phyloP scores from a whole-genome alignment of 2,113 vertebrate species.

The Paraplagusia blochii region DNA sequence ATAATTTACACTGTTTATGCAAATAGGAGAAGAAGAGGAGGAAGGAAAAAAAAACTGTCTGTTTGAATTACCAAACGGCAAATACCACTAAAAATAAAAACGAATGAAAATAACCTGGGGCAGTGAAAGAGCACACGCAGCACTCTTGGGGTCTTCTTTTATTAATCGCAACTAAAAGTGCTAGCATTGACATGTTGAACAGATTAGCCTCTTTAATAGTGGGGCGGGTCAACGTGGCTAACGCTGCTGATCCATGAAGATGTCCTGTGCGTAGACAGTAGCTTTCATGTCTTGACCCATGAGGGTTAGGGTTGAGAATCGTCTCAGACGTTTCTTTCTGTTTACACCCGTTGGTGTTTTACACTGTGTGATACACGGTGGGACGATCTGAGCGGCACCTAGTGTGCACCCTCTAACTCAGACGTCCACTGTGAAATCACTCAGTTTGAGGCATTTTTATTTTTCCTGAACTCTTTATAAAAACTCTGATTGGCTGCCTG shows the following conservation, averaged over 20 bases:
- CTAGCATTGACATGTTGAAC: slow-evolving; percentile 92
- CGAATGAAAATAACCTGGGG: slow-evolving; percentile 70
- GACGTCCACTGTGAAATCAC: too few relatives aligned
- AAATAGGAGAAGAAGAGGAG: slow-evolving; percentile 55
- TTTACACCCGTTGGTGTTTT: too few relatives aligned
- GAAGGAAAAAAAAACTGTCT: slow-evolving; percentile 53
- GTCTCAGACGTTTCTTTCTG: neutral
- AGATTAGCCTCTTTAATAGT: slow-evolving; percentile 87
- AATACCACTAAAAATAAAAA: slow-evolving; percentile 70
- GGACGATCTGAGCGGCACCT: slow-evolving; percentile 65
- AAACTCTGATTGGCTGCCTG: slow-evolving; percentile 38
- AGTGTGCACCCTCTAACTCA: slow-evolving; percentile 45
- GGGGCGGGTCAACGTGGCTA: slow-evolving; percentile 78
- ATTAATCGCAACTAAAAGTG: slow-evolving; percentile 92
- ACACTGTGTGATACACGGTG: slow-evolving; percentile 45
- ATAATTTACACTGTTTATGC: slow-evolving; percentile 75
- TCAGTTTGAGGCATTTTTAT: slow-evolving; percentile 77
- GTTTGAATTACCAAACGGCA: slow-evolving; percentile 70
- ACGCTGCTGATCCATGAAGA: slow-evolving; percentile 76
- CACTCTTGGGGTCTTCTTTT: slow-evolving; percentile 85
- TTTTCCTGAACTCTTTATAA: too few relatives aligned
- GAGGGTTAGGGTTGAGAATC: slow-evolving; percentile 21
- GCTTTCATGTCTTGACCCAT: slow-evolving; percentile 64
- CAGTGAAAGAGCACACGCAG: slow-evolving; percentile 74
- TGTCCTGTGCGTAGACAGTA: slow-evolving; percentile 71